A percentile compares a stretch with the other conserved stretches of the same genome.
These are phyloP conservation scores for Rallus limicola DNA, from an alignment of 2,113 vertebrate species.

Conservation along the genomic window DNA sequence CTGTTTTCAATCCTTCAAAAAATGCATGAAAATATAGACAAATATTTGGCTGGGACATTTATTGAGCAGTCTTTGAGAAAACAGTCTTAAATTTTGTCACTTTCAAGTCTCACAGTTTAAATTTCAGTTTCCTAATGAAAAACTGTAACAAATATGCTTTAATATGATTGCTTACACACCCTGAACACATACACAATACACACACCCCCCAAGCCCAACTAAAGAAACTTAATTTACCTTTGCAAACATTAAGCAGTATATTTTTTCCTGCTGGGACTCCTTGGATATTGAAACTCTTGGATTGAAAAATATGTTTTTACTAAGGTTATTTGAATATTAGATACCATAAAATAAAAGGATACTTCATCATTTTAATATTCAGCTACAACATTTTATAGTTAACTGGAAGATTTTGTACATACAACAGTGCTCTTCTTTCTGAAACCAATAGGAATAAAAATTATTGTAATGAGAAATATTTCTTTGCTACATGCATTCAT, in stretches of 20 bases:
- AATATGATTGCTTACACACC: background rate
- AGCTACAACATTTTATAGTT: background rate
- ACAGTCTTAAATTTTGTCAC: background rate
- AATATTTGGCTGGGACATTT: background rate
- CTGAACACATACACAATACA: no score
- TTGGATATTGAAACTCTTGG: background rate
- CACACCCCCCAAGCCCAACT: background rate
- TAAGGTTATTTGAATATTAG: background rate
- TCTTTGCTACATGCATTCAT: background rate
- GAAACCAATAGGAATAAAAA: background rate
- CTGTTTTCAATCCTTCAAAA: background rate
- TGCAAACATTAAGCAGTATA: background rate
- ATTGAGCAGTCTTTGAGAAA: background rate
- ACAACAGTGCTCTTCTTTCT: background rate
- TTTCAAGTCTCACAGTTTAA: background rate
- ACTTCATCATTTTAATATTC: background rate
- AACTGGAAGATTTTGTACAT: background rate
- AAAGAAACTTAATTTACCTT: background rate
- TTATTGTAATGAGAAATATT: background rate
- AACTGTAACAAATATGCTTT: background rate
- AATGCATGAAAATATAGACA: background rate
- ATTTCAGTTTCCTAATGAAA: background rate
- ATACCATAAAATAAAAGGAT: background rate
- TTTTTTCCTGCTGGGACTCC: background rate
- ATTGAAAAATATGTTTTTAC: background rate